Conservation (phyloP, 2,113 vertebrate species). For the Burhinus bistriatus region DNA sequence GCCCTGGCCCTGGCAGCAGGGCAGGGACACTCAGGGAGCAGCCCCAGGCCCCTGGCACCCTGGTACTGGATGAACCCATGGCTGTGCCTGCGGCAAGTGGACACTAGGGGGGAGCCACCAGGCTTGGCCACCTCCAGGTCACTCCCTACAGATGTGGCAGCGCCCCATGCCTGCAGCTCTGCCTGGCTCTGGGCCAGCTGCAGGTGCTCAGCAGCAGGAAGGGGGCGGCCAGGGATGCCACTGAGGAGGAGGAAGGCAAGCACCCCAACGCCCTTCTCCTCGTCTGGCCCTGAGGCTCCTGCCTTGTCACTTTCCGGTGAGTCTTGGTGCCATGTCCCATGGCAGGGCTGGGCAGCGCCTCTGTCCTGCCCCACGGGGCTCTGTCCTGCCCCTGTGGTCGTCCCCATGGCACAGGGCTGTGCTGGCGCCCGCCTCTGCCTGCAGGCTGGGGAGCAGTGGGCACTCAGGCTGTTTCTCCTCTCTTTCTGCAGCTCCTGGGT, state of each 20-base stretch:
- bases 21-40: too few species aligned
- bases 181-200: not conserved
- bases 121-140: too few species aligned
- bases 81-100: too few species aligned
- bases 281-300: not conserved
- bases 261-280: not conserved
- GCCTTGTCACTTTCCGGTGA: not conserved
- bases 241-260: not conserved
- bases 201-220: not conserved
- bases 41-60: too few species aligned
- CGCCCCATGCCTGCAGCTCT: not conserved
- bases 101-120: too few species aligned
- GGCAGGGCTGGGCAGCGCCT: not conserved
- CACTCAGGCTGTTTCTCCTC: not conserved
- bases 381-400: not conserved
- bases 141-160: not conserved
- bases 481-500: not conserved
- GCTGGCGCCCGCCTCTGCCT: not conserved
- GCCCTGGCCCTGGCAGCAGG: too few species aligned
- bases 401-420: not conserved
- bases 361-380: not conserved
- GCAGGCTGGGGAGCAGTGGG: not conserved
- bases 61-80: too few species aligned
- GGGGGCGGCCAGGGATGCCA: fast-evolving
- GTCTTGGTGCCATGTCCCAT: fast-evolving